Conservation (phyloP, 1,140 invertebrate species). For the Drosophila punjabiensis region DNA sequence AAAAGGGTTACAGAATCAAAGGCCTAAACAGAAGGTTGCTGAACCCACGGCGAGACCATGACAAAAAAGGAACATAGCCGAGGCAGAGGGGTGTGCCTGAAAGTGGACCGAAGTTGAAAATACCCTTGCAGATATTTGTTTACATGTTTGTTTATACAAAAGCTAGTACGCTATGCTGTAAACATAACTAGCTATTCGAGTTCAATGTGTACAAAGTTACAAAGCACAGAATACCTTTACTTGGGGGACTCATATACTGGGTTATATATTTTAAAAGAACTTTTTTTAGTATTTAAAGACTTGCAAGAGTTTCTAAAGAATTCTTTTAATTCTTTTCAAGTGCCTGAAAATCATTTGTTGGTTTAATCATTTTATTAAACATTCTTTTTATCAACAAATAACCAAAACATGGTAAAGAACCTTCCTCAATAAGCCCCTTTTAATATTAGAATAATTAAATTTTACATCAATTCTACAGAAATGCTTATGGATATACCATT, state of each 20-base stretch:
- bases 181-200: conserved; percentile 5
- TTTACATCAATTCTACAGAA: background rate
- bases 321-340: background rate
- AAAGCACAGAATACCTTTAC: background rate
- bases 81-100: conserved; percentile 3
- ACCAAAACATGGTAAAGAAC: background rate
- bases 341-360: background rate
- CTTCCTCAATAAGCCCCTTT: background rate
- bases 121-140: conserved; percentile 25
- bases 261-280: background rate
- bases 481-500: background rate
- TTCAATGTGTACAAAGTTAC: background rate
- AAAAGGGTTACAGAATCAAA: conserved; percentile 55
- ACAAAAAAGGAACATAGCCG: conserved; percentile 24
- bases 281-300: background rate
- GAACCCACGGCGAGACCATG: conserved; percentile 41
- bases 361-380: background rate
- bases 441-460: background rate
- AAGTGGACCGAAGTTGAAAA: conserved; percentile 18
- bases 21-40: conserved; percentile 49
- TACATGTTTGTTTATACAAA: conserved; percentile 14
- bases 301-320: background rate
- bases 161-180: background rate
- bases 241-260: too few relatives aligned
- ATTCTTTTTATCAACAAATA: background rate